Evolutionary conservation across 1,140 invertebrate species (phyloP).

Genomic region (Lepidostoma basale): DNA sequence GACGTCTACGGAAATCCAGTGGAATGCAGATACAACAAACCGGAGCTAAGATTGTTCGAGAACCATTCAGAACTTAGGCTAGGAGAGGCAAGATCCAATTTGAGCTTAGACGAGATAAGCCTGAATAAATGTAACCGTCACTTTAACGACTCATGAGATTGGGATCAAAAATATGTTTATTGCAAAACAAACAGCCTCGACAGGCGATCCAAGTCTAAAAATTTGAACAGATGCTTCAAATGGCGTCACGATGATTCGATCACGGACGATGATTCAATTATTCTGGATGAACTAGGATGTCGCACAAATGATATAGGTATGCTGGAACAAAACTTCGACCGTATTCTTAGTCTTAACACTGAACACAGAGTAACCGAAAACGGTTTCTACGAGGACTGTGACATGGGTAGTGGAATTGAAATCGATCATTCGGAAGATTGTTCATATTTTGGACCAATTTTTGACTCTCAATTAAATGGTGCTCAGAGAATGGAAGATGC

Average conservation of each 20-base stretch:
- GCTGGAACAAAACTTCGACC: slow-evolving; percentile 58
- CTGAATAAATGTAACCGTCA: slow-evolving; percentile 59
- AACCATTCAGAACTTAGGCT: slow-evolving; percentile 53
- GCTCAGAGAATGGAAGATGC: slow-evolving; percentile 48
- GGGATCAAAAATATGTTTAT: slow-evolving; percentile 58
- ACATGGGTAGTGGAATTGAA: slow-evolving; percentile 45
- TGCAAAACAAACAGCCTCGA: slow-evolving; percentile 60
- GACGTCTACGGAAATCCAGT: slow-evolving; percentile 57
- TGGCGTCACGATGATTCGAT: slow-evolving; percentile 58
- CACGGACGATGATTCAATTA: slow-evolving; percentile 44
- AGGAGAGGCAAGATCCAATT: slow-evolving; percentile 56
- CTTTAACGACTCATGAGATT: slow-evolving; percentile 61
- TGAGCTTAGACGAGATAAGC: slow-evolving; percentile 59
- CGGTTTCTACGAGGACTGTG: slow-evolving; percentile 45
- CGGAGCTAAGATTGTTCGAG: slow-evolving; percentile 57
- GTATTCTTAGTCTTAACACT: slow-evolving; percentile 51
- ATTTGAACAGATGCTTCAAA: slow-evolving; percentile 58
- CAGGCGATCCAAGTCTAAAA: slow-evolving; percentile 55
- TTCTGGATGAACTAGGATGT: slow-evolving; percentile 39
- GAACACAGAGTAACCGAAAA: slow-evolving; percentile 15
- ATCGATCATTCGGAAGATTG: slow-evolving; percentile 56
- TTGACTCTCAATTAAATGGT: slow-evolving; percentile 13
- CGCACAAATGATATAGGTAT: slow-evolving; percentile 20
- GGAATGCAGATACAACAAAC: slow-evolving; percentile 53
- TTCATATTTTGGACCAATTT: slow-evolving; percentile 44